A percentile compares a stretch with the other conserved stretches of the same genome.
Evolutionary conservation across 2,113 vertebrate species (phyloP).

Genomic region (Struthidea cinerea): DNA sequence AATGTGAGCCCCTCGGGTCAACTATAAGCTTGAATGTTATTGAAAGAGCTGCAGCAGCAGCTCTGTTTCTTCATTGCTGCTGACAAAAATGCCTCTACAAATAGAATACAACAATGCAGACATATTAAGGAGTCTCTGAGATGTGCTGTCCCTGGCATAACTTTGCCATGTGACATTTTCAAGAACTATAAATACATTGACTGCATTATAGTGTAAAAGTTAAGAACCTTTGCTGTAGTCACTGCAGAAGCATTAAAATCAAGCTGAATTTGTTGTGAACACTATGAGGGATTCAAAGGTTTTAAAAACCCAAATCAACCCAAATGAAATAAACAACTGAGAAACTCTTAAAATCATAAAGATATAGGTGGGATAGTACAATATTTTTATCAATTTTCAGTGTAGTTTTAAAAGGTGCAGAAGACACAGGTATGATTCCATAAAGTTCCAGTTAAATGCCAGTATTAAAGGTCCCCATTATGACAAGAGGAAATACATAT

Average conservation of each 20-base stretch:
- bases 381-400: not conserved
- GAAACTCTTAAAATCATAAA: not conserved
- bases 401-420: not conserved
- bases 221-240: constrained; percentile 50
- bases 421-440: not conserved
- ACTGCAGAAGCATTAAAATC: constrained; percentile 39
- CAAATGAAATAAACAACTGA: not conserved
- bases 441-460: constrained; percentile 34
- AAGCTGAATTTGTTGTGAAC: not conserved
- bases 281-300: not conserved
- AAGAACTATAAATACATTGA: constrained; percentile 56
- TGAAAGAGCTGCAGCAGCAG: constrained; percentile 5
- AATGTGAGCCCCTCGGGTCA: constrained; percentile 13
- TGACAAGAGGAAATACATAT: constrained; percentile 3
- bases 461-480: constrained; percentile 34
- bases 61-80: constrained; percentile 14
- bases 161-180: constrained; percentile 35
- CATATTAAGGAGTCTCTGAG: constrained; percentile 39
- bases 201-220: constrained; percentile 47
- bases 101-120: constrained; percentile 46
- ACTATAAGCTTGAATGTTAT: not conserved
- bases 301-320: not conserved
- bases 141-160: constrained; percentile 40
- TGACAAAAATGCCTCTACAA: constrained; percentile 33
- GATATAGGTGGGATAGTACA: not conserved